A percentile compares a stretch with the other conserved stretches of the same genome.
phyloP scores from a whole-genome alignment of 2,888 invertebrate species.

The Eristalinus aeneus region DNA sequence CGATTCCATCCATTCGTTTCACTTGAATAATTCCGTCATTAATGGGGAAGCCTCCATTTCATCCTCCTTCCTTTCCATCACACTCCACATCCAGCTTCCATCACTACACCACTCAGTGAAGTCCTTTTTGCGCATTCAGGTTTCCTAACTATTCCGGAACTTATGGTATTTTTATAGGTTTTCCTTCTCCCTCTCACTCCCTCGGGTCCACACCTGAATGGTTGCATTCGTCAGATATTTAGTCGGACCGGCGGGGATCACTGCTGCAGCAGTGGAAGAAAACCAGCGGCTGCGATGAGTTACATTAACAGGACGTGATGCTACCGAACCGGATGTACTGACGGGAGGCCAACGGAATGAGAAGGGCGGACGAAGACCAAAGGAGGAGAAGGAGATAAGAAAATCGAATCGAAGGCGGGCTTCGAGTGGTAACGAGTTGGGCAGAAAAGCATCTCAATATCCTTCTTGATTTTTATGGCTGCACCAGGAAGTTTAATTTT shows the following conservation, averaged over 20 bases:
- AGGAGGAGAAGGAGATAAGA: conserved; percentile 24
- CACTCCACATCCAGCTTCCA: neutral
- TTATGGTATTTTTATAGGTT: conserved; percentile 65
- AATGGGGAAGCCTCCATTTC: conserved; percentile 66
- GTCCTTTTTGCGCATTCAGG: conserved; percentile 36
- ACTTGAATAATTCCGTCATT: conserved; percentile 67
- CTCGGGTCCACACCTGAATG: conserved; percentile 30
- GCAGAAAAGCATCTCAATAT: conserved; percentile 49
- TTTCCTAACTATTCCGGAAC: conserved; percentile 58
- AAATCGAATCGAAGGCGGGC: neutral
- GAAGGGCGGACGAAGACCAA: neutral
- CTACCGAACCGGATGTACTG: neutral
- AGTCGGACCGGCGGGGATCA: conserved; percentile 35
- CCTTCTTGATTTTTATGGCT: conserved; percentile 61
- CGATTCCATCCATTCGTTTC: conserved; percentile 26
- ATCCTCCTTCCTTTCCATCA: conserved; percentile 19
- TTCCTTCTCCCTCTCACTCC: neutral
- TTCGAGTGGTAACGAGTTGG: conserved; percentile 21
- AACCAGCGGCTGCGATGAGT: neutral
- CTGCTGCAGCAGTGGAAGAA: neutral
- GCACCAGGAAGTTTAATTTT: conserved; percentile 59
- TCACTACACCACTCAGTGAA: neutral
- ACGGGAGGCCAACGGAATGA: no score
- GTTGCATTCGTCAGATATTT: conserved; percentile 44
- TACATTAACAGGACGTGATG: conserved; percentile 31